Conservation (phyloP, 2,797 vertebrate genomes). For the Eurystomus glaucurus region DNA sequence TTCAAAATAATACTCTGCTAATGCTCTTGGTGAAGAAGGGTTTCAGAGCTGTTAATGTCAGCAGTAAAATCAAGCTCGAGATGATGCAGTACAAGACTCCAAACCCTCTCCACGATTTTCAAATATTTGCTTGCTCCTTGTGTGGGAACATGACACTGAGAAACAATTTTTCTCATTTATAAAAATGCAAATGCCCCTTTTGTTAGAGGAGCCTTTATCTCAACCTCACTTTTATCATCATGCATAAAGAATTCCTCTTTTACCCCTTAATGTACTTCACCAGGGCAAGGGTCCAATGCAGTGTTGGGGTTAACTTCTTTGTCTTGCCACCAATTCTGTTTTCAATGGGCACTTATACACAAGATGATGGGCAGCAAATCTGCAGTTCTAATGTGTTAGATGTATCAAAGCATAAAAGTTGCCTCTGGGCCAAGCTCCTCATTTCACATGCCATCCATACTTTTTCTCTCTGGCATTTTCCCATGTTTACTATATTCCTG, state of each 20-base stretch:
- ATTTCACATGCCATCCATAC: not conserved
- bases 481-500: not conserved
- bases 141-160: not conserved
- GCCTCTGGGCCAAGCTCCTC: not conserved
- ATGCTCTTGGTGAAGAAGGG: not conserved
- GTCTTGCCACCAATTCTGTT: not conserved
- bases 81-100: not conserved
- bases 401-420: not conserved
- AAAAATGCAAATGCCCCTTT: not conserved
- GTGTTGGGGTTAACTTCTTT: not conserved
- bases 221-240: not conserved
- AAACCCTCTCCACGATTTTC: not conserved
- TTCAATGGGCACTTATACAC: not conserved
- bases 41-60: not conserved
- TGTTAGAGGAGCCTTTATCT: not conserved
- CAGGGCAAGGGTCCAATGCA: not conserved
- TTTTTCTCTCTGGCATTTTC: not conserved
- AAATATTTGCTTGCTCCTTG: not conserved
- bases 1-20: not conserved
- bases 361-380: rapidly evolving
- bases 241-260: not conserved
- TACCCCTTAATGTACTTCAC: not conserved
- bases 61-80: not conserved
- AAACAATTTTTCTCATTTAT: not conserved
- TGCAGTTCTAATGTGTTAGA: not conserved